phyloP scores from a whole-genome alignment of 2,797 vertebrate genomes.

The Hoplostethus mediterraneus region DNA sequence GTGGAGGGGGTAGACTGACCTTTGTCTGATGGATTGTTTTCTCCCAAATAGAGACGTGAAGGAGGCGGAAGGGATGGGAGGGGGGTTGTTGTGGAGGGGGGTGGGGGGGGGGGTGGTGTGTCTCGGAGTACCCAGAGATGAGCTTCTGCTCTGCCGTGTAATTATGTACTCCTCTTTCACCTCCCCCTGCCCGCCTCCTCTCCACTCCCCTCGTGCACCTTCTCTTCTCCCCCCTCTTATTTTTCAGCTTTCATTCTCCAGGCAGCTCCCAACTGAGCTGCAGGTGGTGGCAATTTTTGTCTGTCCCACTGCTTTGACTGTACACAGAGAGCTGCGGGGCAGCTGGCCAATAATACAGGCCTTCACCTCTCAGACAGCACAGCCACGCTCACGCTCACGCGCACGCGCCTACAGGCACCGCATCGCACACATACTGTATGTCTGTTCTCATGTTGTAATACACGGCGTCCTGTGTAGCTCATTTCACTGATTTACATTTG shows the following conservation, averaged over 20 bases:
- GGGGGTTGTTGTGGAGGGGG: constrained; percentile 6
- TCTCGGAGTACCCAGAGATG: constrained; percentile 66
- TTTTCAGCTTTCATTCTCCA: constrained; percentile 58
- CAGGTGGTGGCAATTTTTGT: constrained; percentile 78
- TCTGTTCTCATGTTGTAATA: not conserved
- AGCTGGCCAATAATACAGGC: constrained; percentile 68
- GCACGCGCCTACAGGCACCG: constrained; percentile 31
- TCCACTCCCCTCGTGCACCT: constrained; percentile 39
- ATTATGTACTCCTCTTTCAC: constrained; percentile 79
- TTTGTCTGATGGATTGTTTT: constrained; percentile 81
- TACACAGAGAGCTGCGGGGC: constrained; percentile 58
- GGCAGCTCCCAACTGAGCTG: constrained; percentile 71
- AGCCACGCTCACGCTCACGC: constrained; percentile 14
- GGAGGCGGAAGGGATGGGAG: constrained; percentile 39
- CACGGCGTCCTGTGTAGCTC: too few relatives aligned
- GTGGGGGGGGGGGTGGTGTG: constrained; percentile 7
- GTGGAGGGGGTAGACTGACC: constrained; percentile 60
- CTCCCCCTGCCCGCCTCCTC: constrained; percentile 58
- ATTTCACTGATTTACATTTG: too few relatives aligned
- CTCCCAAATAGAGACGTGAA: constrained; percentile 76
- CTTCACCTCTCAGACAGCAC: constrained; percentile 63
- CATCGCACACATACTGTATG: constrained; percentile 3
- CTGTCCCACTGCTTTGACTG: constrained; percentile 63
- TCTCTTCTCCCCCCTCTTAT: constrained; percentile 21
- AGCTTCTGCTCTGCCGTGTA: constrained; percentile 77